phyloP scores from a whole-genome alignment of 2,113 vertebrate genomes.

The Nematolebias whitei region DNA sequence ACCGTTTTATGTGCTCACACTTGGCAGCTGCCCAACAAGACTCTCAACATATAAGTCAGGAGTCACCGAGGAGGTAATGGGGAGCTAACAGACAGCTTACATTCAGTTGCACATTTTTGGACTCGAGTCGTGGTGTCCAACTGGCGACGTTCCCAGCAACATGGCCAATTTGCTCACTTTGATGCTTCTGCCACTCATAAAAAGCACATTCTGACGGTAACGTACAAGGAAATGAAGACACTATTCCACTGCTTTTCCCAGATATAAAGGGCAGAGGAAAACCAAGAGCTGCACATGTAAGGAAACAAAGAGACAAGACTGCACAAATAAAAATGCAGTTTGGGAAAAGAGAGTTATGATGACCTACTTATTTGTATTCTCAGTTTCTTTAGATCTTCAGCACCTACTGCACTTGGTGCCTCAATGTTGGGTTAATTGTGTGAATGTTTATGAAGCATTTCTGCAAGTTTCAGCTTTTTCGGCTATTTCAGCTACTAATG shows the following conservation, averaged over 20 bases:
- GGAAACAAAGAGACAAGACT: constrained; percentile 44
- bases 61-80: constrained; percentile 30
- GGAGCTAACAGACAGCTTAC: constrained; percentile 31
- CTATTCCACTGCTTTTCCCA: constrained; percentile 28
- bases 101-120: constrained; percentile 28
- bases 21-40: constrained; percentile 6
- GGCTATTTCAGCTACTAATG: no score
- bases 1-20: constrained; percentile 2
- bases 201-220: constrained; percentile 23
- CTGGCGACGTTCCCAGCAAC: constrained; percentile 39
- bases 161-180: constrained; percentile 28
- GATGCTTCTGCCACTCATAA: constrained; percentile 28
- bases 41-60: constrained; percentile 29
- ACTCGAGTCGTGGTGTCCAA: constrained; percentile 27
- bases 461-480: no score
- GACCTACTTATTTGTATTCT: constrained; percentile 64
- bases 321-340: constrained; percentile 50
- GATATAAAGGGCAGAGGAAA: constrained; percentile 10
- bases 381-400: constrained; percentile 50
- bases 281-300: neutral
- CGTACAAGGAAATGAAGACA: constrained; percentile 32
- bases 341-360: constrained; percentile 38
- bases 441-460: no score
- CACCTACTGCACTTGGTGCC: constrained; percentile 47
- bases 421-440: constrained; percentile 51